Conservation (phyloP, 2,113 vertebrate species). For the Orycteropus afer region DNA sequence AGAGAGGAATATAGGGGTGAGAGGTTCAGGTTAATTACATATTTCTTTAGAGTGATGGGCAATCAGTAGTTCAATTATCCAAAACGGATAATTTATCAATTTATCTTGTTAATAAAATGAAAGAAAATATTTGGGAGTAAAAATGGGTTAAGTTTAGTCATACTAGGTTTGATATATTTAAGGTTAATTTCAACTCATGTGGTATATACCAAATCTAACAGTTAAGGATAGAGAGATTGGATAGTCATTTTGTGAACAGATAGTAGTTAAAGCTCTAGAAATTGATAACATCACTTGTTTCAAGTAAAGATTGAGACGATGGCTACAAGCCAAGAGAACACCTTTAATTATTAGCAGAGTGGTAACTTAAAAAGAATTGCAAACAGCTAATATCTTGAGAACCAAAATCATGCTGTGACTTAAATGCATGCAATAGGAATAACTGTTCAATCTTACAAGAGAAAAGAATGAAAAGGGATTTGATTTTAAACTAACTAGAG, state of each 20-base stretch:
- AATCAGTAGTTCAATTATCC: accelerated
- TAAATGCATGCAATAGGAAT: background rate
- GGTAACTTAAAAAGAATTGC: no score
- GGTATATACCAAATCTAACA: background rate
- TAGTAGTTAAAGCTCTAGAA: background rate
- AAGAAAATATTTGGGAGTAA: background rate
- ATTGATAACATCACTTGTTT: background rate
- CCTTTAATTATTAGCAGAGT: no score
- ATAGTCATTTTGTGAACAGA: background rate
- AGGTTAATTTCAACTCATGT: background rate
- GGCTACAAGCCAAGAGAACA: background rate
- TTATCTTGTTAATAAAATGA: background rate
- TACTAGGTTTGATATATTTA: background rate
- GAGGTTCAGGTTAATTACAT: accelerated
- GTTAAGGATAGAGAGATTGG: background rate
- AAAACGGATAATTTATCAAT: no score
- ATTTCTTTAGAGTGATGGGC: background rate
- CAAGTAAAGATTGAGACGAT: background rate
- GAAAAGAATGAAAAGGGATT: background rate
- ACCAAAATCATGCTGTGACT: background rate
- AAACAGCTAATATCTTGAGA: background rate
- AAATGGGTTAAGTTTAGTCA: background rate
- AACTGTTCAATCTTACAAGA: background rate
- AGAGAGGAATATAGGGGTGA: background rate
- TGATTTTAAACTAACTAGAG: background rate